Evolutionary conservation across 2,113 vertebrate genomes (phyloP), one percentile per base, ranked within the genome.

Genomic region (Irena cyanogastra): DNA sequence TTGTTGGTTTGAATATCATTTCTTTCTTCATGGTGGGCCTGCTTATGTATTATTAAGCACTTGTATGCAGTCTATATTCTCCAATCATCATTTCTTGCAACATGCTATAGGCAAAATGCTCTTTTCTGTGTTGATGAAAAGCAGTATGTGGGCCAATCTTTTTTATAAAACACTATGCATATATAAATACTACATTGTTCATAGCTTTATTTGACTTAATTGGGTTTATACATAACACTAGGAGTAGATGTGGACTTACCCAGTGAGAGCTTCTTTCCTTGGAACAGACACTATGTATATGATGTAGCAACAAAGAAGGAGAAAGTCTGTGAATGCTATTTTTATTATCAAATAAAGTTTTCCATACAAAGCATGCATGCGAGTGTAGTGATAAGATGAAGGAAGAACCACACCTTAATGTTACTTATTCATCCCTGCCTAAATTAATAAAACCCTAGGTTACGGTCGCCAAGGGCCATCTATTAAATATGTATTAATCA

Each of bases 101-200:
- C 97, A 98, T 98, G 98, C 98, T 99, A 96, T 97, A 97, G 98
- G 98, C 98, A 98, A 98, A 98, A 98, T 98, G 98, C 98, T 98
- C 97, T 98, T 97, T 98, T 99, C 98, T 98, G 98, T 99, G 98
- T 99, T 98, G 98, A 99, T 98, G 97, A 98, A 98, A 99, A 98
- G 98, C 98, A 99, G 98, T 99, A 98, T 98, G 98, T 98, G 99
- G 99, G 99, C 98, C 98, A 98, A 98, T 98, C 98, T 98, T 98
- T 97, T 98, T 98, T 99, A 98, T 98, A 99, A 99, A 99, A 99
- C 99, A 99, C 99, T 99, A 99, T 99, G 99, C 99, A 99, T 99
- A 99, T 99, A 99, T 99, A 99, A 99, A 99, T 99, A 99, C 97
- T 98, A 98, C 99, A 99, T 99, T 99, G 98, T 99, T 98, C 99